Evolutionary conservation across 2,113 vertebrate species (phyloP).

Genomic region (Anser cygnoides): DNA sequence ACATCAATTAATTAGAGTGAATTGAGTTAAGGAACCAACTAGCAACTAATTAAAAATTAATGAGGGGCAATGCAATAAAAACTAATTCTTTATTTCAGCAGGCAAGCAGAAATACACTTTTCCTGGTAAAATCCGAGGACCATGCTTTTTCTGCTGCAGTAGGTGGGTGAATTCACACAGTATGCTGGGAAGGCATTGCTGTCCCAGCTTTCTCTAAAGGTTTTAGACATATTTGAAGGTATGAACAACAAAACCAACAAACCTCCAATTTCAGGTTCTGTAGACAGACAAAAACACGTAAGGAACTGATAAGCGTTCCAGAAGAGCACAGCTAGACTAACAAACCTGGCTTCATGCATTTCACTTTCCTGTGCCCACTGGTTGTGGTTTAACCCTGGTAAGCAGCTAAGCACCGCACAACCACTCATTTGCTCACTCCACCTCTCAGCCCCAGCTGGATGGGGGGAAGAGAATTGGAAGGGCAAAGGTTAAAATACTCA

Average conservation of each 20-base stretch:
- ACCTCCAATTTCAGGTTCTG: neutral
- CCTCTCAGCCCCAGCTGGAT: neutral
- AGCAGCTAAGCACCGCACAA: neutral
- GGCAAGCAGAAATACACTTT: neutral
- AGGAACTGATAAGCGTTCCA: neutral
- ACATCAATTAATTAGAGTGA: constrained; percentile 71
- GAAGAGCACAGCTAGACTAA: neutral
- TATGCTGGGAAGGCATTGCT: neutral
- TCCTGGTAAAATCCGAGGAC: neutral
- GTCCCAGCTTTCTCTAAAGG: neutral
- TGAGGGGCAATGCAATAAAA: constrained; percentile 4
- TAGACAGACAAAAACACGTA: neutral
- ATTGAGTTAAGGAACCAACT: neutral
- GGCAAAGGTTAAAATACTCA: neutral
- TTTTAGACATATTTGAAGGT: neutral
- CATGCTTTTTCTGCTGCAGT: neutral
- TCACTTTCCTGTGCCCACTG: neutral
- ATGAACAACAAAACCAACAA: neutral
- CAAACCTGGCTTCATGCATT: neutral
- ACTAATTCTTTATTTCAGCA: neutral
- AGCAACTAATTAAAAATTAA: constrained; percentile 60
- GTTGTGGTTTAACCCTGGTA: neutral
- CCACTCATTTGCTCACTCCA: neutral
- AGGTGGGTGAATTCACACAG: neutral
- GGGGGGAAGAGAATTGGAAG: neutral